phyloP scores from a whole-genome alignment of 2,797 vertebrate species.

The Hippoglossus hippoglossus region DNA sequence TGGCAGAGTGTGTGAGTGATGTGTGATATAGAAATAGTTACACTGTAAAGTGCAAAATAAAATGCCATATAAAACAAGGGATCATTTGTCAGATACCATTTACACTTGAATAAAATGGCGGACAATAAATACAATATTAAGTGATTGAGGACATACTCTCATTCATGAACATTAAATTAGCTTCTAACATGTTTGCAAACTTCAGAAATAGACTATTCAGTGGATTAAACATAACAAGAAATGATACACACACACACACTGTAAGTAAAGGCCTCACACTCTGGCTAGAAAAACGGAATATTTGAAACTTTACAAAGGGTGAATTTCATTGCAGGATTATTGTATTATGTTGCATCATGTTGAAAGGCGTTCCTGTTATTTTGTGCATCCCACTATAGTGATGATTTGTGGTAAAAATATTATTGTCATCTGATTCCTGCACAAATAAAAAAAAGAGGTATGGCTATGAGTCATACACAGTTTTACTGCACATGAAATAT shows the following conservation, averaged over 20 bases:
- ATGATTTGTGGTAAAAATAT: slow-evolving; percentile 47
- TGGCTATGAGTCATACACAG: slow-evolving; percentile 43
- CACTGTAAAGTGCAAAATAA: too few species aligned
- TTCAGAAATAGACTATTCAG: not conserved
- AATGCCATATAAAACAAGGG: too few species aligned
- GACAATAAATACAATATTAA: too few species aligned
- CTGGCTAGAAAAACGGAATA: not conserved
- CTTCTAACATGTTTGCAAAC: slow-evolving; percentile 4
- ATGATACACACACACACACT: not conserved
- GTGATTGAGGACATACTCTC: too few species aligned
- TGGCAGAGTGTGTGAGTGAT: too few species aligned
- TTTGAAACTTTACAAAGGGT: slow-evolving; percentile 15
- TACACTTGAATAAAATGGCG: too few species aligned
- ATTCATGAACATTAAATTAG: not conserved
- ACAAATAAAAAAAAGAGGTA: slow-evolving; percentile 3
- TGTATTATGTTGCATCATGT: slow-evolving; percentile 39
- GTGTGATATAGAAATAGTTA: too few species aligned
- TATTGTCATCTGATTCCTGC: slow-evolving; percentile 49
- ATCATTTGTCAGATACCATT: too few species aligned
- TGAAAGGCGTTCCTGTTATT: slow-evolving; percentile 37
- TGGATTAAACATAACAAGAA: slow-evolving; percentile 1
- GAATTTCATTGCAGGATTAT: slow-evolving; percentile 27
- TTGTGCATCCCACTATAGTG: not conserved
- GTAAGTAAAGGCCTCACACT: not conserved
- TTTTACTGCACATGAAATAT: slow-evolving; percentile 66